Evolutionary conservation across 2,797 vertebrate species (phyloP).

Genomic region (Heteromormyrus szaboi): DNA sequence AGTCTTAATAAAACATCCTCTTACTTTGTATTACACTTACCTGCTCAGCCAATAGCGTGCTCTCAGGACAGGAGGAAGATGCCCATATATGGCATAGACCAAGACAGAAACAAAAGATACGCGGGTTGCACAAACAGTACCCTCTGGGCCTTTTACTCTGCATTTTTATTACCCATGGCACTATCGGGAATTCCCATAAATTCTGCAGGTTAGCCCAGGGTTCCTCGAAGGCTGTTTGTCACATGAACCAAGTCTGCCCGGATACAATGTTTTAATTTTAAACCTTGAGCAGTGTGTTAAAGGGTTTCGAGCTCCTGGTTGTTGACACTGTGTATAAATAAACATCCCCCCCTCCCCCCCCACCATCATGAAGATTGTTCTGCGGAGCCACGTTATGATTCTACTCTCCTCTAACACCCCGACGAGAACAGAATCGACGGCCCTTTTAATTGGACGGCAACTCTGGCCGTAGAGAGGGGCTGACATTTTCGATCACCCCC

Average conservation of each 20-base stretch:
- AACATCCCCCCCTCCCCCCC: not conserved
- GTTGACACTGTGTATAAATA: conserved; percentile 1
- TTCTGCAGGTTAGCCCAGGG: not conserved
- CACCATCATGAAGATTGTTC: not conserved
- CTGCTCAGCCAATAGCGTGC: not conserved
- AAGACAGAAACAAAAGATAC: not conserved
- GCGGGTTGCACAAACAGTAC: not conserved
- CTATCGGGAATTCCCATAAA: not conserved
- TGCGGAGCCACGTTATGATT: not conserved
- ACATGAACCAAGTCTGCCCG: not conserved
- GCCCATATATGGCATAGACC: not conserved
- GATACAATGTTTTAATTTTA: conserved; percentile 2
- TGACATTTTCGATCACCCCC: not conserved
- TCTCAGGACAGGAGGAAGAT: not conserved
- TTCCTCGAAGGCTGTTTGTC: not conserved
- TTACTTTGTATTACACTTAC: not conserved
- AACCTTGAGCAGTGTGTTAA: not conserved
- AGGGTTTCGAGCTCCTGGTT: not conserved
- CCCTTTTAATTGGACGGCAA: not conserved
- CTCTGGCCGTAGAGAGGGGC: not conserved
- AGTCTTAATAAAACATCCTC: not conserved
- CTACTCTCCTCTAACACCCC: not conserved
- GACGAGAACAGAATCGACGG: not conserved
- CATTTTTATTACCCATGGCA: not conserved
- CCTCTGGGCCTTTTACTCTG: not conserved